A percentile compares a stretch with the other conserved stretches of the same genome.
Conservation (phyloP, 2,113 vertebrate genomes). For the Tyto alba region DNA sequence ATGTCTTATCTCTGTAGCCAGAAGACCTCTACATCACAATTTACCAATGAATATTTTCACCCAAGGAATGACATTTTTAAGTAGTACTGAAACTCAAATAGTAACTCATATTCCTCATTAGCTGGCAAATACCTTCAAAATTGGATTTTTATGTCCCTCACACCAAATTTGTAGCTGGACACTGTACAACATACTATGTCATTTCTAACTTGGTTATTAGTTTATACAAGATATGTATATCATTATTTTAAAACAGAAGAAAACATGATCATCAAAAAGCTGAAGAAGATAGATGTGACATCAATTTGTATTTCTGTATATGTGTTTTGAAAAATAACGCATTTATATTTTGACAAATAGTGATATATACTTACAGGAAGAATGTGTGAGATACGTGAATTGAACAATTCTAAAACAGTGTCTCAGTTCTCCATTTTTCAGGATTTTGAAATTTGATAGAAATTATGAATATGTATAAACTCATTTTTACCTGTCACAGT, state of each 20-base stretch:
- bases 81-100: neutral
- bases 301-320: neutral
- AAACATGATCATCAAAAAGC: neutral
- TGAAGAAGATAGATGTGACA: neutral
- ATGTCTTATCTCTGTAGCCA: slow-evolving; percentile 34
- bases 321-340: neutral
- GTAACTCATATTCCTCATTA: neutral
- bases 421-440: neutral
- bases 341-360: neutral
- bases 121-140: neutral
- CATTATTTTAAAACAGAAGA: neutral
- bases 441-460: neutral
- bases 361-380: neutral
- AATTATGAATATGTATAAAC: neutral
- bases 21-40: neutral
- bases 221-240: neutral
- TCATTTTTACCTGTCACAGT: neutral
- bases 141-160: neutral
- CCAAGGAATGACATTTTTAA: neutral
- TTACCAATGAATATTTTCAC: neutral
- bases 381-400: neutral
- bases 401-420: neutral
- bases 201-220: neutral
- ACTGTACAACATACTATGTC: neutral
- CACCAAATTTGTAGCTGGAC: neutral